phyloP scores from a whole-genome alignment of 37 sponge, comb jelly and placozoan genomes.

The Aphrocallistes beatrix region DNA sequence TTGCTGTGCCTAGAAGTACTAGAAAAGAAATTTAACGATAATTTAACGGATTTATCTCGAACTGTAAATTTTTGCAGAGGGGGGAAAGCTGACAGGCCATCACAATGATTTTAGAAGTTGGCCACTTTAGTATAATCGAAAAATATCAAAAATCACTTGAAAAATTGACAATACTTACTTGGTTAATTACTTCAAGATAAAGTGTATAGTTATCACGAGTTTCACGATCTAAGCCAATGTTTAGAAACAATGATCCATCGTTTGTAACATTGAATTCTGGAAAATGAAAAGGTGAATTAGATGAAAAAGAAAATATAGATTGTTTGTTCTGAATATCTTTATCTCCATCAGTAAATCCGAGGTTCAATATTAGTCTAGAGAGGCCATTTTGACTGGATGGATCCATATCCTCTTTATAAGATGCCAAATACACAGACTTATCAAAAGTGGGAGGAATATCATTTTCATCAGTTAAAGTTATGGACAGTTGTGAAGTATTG shows the following conservation, averaged over 20 bases:
- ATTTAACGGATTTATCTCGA: too few relatives aligned
- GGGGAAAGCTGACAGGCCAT: too few relatives aligned
- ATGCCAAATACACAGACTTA: not conserved
- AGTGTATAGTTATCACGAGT: not conserved
- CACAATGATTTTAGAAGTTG: too few relatives aligned
- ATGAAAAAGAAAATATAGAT: not conserved
- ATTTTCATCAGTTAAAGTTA: not conserved
- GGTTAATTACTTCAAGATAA: not conserved
- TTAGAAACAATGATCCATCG: not conserved
- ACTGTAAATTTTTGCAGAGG: too few relatives aligned
- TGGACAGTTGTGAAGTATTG: not conserved
- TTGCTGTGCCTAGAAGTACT: too few relatives aligned
- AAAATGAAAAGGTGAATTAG: not conserved
- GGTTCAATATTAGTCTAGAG: not conserved
- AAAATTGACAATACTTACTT: not conserved
- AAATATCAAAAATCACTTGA: too few relatives aligned
- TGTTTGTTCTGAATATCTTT: not conserved
- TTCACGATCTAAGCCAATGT: not conserved
- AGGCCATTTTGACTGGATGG: not conserved
- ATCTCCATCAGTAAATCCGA: not conserved
- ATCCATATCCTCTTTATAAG: not conserved
- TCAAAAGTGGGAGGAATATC: slow-evolving; percentile 10
- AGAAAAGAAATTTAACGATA: too few relatives aligned
- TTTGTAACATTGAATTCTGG: not conserved
- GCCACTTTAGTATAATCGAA: too few relatives aligned